phyloP scores from a whole-genome alignment of 1,140 invertebrate genomes.

The Elysia chlorotica region DNA sequence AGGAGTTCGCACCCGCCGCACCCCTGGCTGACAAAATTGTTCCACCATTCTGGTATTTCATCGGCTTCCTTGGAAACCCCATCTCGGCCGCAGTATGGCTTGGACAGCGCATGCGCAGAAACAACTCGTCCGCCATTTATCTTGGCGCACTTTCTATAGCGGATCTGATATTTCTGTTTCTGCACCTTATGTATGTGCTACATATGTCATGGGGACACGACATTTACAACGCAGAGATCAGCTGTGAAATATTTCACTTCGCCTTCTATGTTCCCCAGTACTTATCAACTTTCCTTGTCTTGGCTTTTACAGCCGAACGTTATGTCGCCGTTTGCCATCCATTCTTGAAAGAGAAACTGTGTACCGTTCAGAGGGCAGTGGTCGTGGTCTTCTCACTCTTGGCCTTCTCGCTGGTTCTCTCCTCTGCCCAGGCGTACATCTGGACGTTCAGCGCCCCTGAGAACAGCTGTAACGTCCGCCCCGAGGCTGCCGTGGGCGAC shows the following conservation, averaged over 20 bases:
- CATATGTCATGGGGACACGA: slow-evolving; percentile 44
- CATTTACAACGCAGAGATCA: slow-evolving; percentile 32
- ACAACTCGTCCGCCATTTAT: slow-evolving; percentile 58
- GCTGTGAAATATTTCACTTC: slow-evolving; percentile 49
- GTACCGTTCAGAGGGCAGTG: slow-evolving; percentile 42
- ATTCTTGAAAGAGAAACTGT: slow-evolving; percentile 65
- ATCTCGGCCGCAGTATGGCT: slow-evolving; percentile 56
- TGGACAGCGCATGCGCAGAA: slow-evolving; percentile 44
- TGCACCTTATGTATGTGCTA: slow-evolving; percentile 48
- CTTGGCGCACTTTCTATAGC: slow-evolving; percentile 54
- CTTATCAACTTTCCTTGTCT: slow-evolving; percentile 52
- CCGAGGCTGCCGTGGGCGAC: slow-evolving; percentile 27
- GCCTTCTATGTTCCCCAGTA: slow-evolving; percentile 51
- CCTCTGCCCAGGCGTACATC: slow-evolving; percentile 45
- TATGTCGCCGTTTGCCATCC: slow-evolving; percentile 96
- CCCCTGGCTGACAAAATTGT: slow-evolving; percentile 40
- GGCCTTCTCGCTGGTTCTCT: slow-evolving; percentile 32
- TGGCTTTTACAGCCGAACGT: slow-evolving; percentile 89
- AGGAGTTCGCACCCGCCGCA: slow-evolving; percentile 36
- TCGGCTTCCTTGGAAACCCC: slow-evolving; percentile 57
- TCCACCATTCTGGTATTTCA: slow-evolving; percentile 53
- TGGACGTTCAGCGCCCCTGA: slow-evolving; percentile 38
- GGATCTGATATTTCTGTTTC: slow-evolving; percentile 49
- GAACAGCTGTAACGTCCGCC: slow-evolving; percentile 34
- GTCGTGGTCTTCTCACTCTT: slow-evolving; percentile 33